Evolutionary conservation across 2,888 invertebrate species (phyloP).

Genomic region (Girardia tigrina): DNA sequence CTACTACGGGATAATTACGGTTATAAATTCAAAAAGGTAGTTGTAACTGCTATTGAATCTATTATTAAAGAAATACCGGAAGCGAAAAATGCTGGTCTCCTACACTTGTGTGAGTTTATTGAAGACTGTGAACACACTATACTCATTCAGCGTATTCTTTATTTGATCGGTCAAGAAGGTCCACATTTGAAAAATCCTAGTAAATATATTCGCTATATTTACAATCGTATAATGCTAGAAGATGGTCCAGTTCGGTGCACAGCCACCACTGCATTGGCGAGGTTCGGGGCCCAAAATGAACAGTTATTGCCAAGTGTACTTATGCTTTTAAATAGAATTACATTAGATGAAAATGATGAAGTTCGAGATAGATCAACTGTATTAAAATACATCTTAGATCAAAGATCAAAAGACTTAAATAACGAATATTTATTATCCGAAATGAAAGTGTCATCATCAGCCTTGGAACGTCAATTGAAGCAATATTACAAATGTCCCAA

Average conservation of each 20-base stretch:
- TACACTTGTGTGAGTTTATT: slow-evolving; percentile 95
- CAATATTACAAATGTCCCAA: slow-evolving; percentile 59
- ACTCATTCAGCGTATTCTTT: slow-evolving; percentile 82
- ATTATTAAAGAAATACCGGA: slow-evolving; percentile 94
- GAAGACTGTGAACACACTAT: slow-evolving; percentile 97
- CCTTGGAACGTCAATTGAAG: slow-evolving; percentile 71
- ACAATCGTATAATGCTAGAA: slow-evolving; percentile 75
- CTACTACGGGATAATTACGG: slow-evolving; percentile 93
- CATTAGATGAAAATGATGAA: slow-evolving; percentile 93
- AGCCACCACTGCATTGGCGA: slow-evolving; percentile 68
- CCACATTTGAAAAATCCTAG: slow-evolving; percentile 85
- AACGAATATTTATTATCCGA: slow-evolving; percentile 27
- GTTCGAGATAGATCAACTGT: slow-evolving; percentile 92
- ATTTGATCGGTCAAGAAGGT: slow-evolving; percentile 86
- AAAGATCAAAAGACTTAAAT: slow-evolving; percentile 28
- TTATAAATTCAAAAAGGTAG: slow-evolving; percentile 89
- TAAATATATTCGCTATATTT: slow-evolving; percentile 57
- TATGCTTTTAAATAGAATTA: slow-evolving; percentile 61
- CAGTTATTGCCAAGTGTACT: slow-evolving; percentile 71
- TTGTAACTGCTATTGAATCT: slow-evolving; percentile 90
- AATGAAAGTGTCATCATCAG: slow-evolving; percentile 62
- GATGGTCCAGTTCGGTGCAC: slow-evolving; percentile 51
- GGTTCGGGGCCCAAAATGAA: slow-evolving; percentile 88
- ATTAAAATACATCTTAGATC: slow-evolving; percentile 66
- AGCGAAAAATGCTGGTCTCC: slow-evolving; percentile 82